A percentile compares a stretch with the other conserved stretches of the same genome.
phyloP scores from a whole-genome alignment of 2,797 vertebrate species.

The Onychomys arenicola region DNA sequence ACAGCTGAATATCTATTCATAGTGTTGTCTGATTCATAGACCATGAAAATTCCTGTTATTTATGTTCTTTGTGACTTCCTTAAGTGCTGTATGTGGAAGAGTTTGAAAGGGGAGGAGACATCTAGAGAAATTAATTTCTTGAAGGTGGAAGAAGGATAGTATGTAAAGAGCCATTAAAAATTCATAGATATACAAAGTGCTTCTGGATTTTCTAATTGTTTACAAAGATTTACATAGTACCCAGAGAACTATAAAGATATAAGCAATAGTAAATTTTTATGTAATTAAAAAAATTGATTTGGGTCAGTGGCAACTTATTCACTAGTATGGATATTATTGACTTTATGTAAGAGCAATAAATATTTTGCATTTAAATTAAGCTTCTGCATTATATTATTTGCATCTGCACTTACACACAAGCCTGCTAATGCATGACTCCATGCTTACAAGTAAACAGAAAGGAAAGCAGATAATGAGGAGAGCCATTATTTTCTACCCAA shows the following conservation, averaged over 20 bases:
- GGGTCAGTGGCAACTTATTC: slow-evolving; percentile 68
- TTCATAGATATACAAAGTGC: slow-evolving; percentile 70
- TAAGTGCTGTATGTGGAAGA: slow-evolving; percentile 49
- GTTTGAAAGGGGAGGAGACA: slow-evolving; percentile 41
- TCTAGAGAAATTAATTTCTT: slow-evolving; percentile 63
- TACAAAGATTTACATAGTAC: slow-evolving; percentile 74
- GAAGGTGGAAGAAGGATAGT: slow-evolving; percentile 65
- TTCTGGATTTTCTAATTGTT: slow-evolving; percentile 75
- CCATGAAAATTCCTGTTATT: slow-evolving; percentile 73
- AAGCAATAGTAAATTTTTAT: slow-evolving; percentile 74
- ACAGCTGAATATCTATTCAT: slow-evolving; percentile 32
- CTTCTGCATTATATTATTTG: slow-evolving; percentile 51
- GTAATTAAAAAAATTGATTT: slow-evolving; percentile 78
- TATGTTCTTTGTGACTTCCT: slow-evolving; percentile 41
- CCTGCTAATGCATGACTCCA: slow-evolving; percentile 20
- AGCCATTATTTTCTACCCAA: background rate
- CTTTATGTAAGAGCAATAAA: slow-evolving; percentile 74
- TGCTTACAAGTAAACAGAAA: background rate
- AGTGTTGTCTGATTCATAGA: slow-evolving; percentile 39
- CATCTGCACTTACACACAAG: slow-evolving; percentile 38
- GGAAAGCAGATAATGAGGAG: background rate
- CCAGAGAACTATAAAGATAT: slow-evolving; percentile 67
- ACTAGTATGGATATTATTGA: slow-evolving; percentile 67
- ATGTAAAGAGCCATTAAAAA: slow-evolving; percentile 67
- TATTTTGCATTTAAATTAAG: slow-evolving; percentile 78